phyloP scores from a whole-genome alignment of 2,797 vertebrate species.

The Cyclura pinguis region DNA sequence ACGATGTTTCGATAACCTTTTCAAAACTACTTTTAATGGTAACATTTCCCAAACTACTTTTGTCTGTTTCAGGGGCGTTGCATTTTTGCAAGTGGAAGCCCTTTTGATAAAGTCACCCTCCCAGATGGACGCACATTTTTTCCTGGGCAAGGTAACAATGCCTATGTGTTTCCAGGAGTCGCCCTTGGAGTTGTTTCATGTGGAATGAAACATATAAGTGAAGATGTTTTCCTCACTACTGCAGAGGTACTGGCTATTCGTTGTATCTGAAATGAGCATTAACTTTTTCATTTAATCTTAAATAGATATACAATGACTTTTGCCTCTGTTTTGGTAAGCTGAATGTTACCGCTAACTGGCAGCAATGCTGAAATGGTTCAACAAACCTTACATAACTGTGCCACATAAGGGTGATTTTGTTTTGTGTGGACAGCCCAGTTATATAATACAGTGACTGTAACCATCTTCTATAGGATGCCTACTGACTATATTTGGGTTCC shows the following conservation, averaged over 20 bases:
- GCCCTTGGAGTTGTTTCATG: constrained; percentile 90
- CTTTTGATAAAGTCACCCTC: constrained; percentile 92
- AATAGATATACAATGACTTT: background rate
- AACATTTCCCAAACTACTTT: constrained; percentile 8
- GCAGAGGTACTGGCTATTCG: constrained; percentile 87
- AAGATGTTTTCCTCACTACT: constrained; percentile 90
- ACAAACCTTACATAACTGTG: background rate
- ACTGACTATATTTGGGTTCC: background rate
- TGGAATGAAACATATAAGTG: constrained; percentile 85
- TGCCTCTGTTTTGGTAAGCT: background rate
- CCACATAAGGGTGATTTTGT: background rate
- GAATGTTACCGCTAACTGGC: background rate
- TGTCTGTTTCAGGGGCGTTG: constrained; percentile 85
- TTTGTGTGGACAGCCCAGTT: background rate
- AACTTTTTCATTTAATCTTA: background rate
- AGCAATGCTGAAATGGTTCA: background rate
- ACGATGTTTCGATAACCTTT: background rate
- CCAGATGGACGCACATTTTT: constrained; percentile 86
- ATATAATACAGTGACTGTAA: background rate
- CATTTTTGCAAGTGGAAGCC: constrained; percentile 97
- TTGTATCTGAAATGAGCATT: background rate
- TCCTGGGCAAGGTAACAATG: constrained; percentile 97
- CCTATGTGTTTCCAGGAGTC: constrained; percentile 97
- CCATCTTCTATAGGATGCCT: background rate
- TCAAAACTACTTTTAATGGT: background rate